phyloP scores from a whole-genome alignment of 2,888 invertebrate genomes.

The Trissonchulus sp. region DNA sequence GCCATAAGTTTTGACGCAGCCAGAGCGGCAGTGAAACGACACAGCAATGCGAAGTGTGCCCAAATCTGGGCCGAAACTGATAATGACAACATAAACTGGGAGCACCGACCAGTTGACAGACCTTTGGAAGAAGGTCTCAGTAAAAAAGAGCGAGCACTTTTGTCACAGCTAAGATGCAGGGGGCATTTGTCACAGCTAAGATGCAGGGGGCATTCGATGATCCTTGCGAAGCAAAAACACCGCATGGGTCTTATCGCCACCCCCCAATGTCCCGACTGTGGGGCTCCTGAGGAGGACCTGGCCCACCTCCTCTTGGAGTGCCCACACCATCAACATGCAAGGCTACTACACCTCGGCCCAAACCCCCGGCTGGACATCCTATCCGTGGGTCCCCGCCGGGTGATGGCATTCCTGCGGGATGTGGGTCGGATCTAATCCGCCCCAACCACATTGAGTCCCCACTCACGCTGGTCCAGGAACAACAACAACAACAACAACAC shows the following conservation, averaged over 20 bases:
- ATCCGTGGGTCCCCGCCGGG: not conserved
- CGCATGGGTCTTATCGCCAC: not conserved
- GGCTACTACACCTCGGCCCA: not conserved
- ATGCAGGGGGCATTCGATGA: not conserved
- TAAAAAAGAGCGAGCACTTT: not conserved
- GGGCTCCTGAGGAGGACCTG: not conserved
- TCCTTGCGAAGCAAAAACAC: not conserved
- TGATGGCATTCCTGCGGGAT: not conserved
- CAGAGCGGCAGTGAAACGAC: not conserved
- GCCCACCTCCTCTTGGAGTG: not conserved
- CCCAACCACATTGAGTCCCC: not conserved
- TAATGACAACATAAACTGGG: too few species aligned
- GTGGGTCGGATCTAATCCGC: not conserved
- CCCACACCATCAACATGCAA: not conserved
- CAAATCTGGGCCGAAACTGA: not conserved
- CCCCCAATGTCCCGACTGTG: not conserved
- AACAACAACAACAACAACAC: conserved; percentile 3
- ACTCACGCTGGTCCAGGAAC: not conserved
- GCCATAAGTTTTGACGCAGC: too few species aligned
- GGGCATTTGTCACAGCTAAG: too few species aligned
- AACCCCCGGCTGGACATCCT: not conserved
- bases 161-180: not conserved
- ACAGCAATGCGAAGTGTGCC: not conserved
- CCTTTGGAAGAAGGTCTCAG: not conserved
- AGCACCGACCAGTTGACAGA: too few species aligned